Base-by-base conservation (phyloP, 2,113 vertebrate genomes). In the Tamias sibiricus region DNA sequence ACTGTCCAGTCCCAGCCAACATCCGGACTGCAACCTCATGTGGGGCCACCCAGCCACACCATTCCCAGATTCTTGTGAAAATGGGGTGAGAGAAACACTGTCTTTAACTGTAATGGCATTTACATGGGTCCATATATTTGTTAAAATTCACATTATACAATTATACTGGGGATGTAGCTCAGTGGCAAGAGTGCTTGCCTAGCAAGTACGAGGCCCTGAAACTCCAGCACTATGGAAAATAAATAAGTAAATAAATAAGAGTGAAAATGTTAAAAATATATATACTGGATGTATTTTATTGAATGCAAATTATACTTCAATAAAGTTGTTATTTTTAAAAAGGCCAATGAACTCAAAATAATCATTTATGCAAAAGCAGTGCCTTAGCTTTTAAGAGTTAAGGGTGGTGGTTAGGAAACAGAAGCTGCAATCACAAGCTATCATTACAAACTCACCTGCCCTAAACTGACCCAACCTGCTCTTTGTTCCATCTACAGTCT, bases 311-410 rank as follows among this genome's bases (percentile, higher is more conserved):
- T 76, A 87, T 26, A 93, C 17, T 87, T 92, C 49, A 75, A 68
- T 76, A 57, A 57, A 57, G 20, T 24, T 57, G 54, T 57, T 57
- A 69, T 83, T 82, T 95, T 72, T 40, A 54, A 93, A 93, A 86
- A 92, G 75, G 83, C 52, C 68, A 91, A 17, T 93, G 30, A 95
- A 91, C 59, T 90, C 59, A 44, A 90, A 62, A 79, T 86, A 94
- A 69, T 91, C 72, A 93, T 26, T 91, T 93, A 79, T 2, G 37
- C 85, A 96, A 96, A 96, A 89, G 40, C 44, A 77, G 30, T 77
- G 24, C 37, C 52, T 54, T 86, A 71, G 87, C 37, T 84, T 84
- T 77, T 52, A 52, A 13, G 74, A 87, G 47, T 85, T 71, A 79
- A 82, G 19, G 59, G n/a, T 89, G 49, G 59, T 16, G 17, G 8